Conservation (phyloP, 2,888 invertebrate genomes). For the Lepeophtheirus nordmannii region DNA sequence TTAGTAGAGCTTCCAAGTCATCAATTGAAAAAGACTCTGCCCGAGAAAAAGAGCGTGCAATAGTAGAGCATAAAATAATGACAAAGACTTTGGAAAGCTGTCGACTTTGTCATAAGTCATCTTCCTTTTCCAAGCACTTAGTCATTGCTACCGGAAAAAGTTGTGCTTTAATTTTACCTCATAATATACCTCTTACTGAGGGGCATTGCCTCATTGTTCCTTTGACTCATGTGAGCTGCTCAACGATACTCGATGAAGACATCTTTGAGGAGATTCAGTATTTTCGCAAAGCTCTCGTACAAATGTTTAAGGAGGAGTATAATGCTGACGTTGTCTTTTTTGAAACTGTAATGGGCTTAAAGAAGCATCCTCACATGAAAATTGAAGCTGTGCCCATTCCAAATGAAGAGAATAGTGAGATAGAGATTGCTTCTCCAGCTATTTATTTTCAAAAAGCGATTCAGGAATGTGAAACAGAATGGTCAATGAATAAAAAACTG, state of each 20-base stretch:
- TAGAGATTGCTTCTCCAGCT: constrained; percentile 56
- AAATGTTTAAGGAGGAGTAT: constrained; percentile 53
- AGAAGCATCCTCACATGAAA: constrained; percentile 61
- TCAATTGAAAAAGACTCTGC: constrained; percentile 46
- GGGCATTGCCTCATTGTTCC: constrained; percentile 76
- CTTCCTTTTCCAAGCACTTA: constrained; percentile 62
- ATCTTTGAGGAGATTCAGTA: constrained; percentile 75
- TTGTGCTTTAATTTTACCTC: constrained; percentile 65
- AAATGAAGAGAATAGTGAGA: constrained; percentile 48
- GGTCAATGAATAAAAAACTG: constrained; percentile 85
- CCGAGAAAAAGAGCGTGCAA: constrained; percentile 48
- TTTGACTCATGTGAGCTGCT: constrained; percentile 58
- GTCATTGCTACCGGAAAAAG: constrained; percentile 62
- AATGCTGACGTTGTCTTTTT: constrained; percentile 67
- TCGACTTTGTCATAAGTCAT: constrained; percentile 62
- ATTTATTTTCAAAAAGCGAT: constrained; percentile 93
- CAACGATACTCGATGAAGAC: constrained; percentile 79
- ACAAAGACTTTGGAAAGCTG: constrained; percentile 61
- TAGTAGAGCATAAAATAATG: constrained; percentile 53
- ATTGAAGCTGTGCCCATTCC: constrained; percentile 78
- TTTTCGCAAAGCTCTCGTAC: constrained; percentile 56
- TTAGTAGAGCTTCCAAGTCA: constrained; percentile 55
- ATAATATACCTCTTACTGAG: constrained; percentile 57
- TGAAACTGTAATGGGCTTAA: constrained; percentile 61
- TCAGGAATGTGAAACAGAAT: constrained; percentile 82